Conservation (phyloP, 1,140 invertebrate genomes). For the Stegodyphus mimosarum region DNA sequence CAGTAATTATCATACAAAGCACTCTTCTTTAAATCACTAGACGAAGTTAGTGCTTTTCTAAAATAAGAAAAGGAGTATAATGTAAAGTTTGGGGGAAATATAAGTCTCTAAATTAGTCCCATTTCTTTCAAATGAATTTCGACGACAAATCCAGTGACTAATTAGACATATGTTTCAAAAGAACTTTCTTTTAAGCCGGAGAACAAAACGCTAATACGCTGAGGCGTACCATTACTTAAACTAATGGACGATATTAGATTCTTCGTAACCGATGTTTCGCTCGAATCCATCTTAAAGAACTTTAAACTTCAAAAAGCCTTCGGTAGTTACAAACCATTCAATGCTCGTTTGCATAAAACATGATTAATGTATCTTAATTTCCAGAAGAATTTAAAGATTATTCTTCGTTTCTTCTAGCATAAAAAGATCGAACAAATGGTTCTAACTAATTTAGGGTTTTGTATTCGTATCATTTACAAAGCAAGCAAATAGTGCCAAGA, state of each 20-base stretch:
- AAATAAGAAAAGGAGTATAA: too few species aligned
- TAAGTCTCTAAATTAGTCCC: too few species aligned
- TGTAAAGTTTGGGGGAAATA: too few species aligned
- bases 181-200: not conserved
- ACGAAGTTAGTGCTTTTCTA: too few species aligned
- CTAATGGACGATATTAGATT: too few species aligned
- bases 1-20: too few species aligned
- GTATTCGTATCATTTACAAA: constrained; percentile 9
- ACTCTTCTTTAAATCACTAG: too few species aligned
- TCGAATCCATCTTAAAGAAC: too few species aligned
- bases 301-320: constrained; percentile 24
- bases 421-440: constrained; percentile 21
- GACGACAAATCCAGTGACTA: not conserved
- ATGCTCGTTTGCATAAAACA: constrained; percentile 10
- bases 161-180: not conserved
- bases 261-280: too few species aligned
- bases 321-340: not conserved
- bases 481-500: not conserved
- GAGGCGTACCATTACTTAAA: constrained; percentile 5
- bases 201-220: constrained; percentile 4
- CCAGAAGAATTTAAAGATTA: constrained; percentile 24
- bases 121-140: not conserved
- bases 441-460: constrained; percentile 22
- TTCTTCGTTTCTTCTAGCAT: not conserved
- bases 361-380: constrained; percentile 40